A percentile compares a stretch with the other conserved stretches of the same genome.
phyloP scores from a whole-genome alignment of 2,888 invertebrate genomes.

The Horisme vitalbata region DNA sequence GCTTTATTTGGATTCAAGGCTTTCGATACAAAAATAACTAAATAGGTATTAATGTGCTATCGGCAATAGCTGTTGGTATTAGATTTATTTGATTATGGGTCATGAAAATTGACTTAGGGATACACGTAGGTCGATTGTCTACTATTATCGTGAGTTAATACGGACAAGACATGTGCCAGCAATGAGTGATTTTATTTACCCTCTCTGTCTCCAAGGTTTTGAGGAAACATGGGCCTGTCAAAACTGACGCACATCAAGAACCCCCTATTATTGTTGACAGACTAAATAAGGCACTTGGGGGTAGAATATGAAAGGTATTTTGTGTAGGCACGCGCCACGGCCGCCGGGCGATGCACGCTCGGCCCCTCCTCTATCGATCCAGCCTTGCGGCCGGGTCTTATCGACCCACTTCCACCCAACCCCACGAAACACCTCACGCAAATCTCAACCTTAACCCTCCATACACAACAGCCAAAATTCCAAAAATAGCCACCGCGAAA shows the following conservation, averaged over 20 bases:
- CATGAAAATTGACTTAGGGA: no score
- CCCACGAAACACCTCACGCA: slow-evolving; percentile 42
- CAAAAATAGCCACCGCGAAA: slow-evolving; percentile 34
- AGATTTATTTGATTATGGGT: no score
- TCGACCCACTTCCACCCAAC: slow-evolving; percentile 71
- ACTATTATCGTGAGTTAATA: no score
- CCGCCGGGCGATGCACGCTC: slow-evolving; percentile 37
- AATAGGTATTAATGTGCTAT: no score
- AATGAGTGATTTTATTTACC: slow-evolving; percentile 8
- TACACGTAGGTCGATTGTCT: no score
- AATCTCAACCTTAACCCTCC: slow-evolving; percentile 65
- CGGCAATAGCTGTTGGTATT: no score
- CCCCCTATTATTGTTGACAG: slow-evolving; percentile 38
- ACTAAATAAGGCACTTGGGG: slow-evolving; percentile 43
- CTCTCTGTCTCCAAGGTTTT: slow-evolving; percentile 3
- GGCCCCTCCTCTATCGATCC: slow-evolving; percentile 73
- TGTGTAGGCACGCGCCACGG: slow-evolving; percentile 59
- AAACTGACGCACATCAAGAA: slow-evolving; percentile 26
- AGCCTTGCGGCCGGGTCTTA: slow-evolving; percentile 61
- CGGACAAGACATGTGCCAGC: slow-evolving; percentile 5
- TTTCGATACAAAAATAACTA: slow-evolving; percentile 1
- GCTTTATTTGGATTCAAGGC: neutral
- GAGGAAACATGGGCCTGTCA: slow-evolving; percentile 21
- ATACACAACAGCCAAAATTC: slow-evolving; percentile 46
- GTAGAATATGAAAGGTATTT: slow-evolving; percentile 49